Percentiles rank a stretch among this genome's conserved stretches.
Conservation (phyloP, 2,888 invertebrate species). For the Dolomedes plantarius region DNA sequence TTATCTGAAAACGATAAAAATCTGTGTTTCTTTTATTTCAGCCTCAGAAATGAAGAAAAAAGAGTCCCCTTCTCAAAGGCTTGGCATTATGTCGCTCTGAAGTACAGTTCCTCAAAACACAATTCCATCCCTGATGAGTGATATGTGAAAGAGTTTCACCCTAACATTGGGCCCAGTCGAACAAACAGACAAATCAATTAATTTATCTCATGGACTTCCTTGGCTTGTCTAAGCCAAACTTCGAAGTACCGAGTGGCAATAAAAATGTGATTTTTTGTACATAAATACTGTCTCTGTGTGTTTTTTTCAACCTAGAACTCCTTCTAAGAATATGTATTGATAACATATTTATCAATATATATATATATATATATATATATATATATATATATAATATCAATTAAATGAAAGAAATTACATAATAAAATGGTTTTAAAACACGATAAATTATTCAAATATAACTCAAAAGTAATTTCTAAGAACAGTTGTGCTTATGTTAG, state of each 20-base stretch:
- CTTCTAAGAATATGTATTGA: too few relatives aligned
- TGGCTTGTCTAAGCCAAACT: not conserved
- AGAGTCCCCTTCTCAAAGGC: not conserved
- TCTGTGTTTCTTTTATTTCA: too few relatives aligned
- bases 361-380: too few relatives aligned
- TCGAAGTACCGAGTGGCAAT: conserved; percentile 1
- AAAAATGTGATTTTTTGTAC: conserved; percentile 15
- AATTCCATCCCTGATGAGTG: not conserved
- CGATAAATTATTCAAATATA: too few relatives aligned
- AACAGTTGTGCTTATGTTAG: too few relatives aligned
- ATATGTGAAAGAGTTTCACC: not conserved
- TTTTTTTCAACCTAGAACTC: too few relatives aligned
- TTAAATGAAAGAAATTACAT: too few relatives aligned
- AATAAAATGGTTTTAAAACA: too few relatives aligned
- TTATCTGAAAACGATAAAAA: too few relatives aligned
- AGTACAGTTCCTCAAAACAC: conserved; percentile 5
- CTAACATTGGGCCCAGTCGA: not conserved
- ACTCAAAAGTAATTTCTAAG: too few relatives aligned
- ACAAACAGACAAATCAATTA: not conserved
- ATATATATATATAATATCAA: too few relatives aligned
- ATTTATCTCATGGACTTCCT: not conserved
- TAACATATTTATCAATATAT: too few relatives aligned
- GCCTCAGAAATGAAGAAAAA: not conserved
- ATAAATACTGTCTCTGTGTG: not conserved
- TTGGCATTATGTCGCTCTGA: not conserved